phyloP scores from a whole-genome alignment of 2,113 vertebrate genomes.

The Lagenorhynchus albirostris region DNA sequence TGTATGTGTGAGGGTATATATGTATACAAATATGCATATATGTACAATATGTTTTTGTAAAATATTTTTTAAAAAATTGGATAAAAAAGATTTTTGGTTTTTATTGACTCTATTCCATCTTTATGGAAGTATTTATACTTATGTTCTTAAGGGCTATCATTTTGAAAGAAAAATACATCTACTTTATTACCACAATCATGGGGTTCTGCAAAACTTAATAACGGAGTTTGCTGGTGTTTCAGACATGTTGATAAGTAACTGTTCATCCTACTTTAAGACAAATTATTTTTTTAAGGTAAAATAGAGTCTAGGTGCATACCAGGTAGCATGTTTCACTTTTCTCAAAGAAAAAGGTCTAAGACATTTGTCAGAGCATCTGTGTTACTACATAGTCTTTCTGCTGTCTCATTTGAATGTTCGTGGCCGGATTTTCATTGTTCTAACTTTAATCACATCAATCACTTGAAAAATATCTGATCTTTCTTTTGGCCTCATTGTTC shows the following conservation, averaged over 20 bases:
- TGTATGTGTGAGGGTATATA: not conserved
- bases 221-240: not conserved
- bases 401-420: not conserved
- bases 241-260: not conserved
- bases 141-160: not conserved
- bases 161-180: slow-evolving; percentile 1
- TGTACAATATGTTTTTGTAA: not conserved
- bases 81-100: not conserved
- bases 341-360: not conserved
- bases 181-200: not conserved
- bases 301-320: not conserved
- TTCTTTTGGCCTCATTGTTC: not conserved
- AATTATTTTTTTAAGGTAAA: not conserved
- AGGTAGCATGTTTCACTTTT: not conserved
- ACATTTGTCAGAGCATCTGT: not conserved
- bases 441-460: not conserved
- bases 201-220: not conserved
- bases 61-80: not conserved
- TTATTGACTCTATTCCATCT: not conserved
- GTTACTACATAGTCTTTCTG: not conserved
- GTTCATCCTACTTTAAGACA: not conserved
- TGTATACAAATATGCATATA: not conserved
- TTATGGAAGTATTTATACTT: not conserved
- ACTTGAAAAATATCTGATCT: not conserved
- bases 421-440: not conserved